phyloP scores from a whole-genome alignment of 2,113 vertebrate species.

The Rhinoderma darwinii region DNA sequence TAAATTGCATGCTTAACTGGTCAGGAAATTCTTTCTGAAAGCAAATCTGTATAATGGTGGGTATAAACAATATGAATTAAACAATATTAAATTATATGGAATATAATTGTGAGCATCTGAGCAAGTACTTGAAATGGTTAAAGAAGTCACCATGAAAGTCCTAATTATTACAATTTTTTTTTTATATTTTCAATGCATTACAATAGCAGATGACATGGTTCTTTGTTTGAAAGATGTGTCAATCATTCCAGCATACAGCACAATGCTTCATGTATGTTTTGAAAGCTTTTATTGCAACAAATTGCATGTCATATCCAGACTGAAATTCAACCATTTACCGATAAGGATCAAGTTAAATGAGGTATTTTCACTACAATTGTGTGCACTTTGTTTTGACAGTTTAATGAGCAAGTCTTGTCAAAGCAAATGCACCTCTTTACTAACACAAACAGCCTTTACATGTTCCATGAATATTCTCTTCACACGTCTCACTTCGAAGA shows the following conservation, averaged over 20 bases:
- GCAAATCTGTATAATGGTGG: too few relatives aligned
- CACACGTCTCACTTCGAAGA: slow-evolving; percentile 23
- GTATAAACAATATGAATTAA: too few relatives aligned
- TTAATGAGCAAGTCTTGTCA: slow-evolving; percentile 47
- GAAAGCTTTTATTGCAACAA: slow-evolving; percentile 39
- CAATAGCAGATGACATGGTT: not conserved
- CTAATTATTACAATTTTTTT: too few relatives aligned
- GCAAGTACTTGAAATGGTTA: not conserved
- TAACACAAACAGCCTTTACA: not conserved
- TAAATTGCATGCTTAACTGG: too few relatives aligned
- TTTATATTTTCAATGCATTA: not conserved
- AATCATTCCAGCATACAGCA: not conserved
- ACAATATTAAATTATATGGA: not conserved
- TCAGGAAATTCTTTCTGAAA: too few relatives aligned
- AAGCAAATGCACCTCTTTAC: slow-evolving; percentile 42
- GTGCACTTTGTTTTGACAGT: slow-evolving; percentile 48
- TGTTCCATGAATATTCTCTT: slow-evolving; percentile 39
- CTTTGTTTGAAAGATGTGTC: not conserved
- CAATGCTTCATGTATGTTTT: not conserved
- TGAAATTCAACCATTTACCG: slow-evolving; percentile 25
- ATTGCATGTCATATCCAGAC: slow-evolving; percentile 23
- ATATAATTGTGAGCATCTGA: not conserved
- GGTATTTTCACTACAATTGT: slow-evolving; percentile 31
- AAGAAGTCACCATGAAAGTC: not conserved
- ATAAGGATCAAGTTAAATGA: slow-evolving; percentile 26